Evolutionary conservation across 1,140 invertebrate species (phyloP).

Genomic region (Drosophila baimaii): DNA sequence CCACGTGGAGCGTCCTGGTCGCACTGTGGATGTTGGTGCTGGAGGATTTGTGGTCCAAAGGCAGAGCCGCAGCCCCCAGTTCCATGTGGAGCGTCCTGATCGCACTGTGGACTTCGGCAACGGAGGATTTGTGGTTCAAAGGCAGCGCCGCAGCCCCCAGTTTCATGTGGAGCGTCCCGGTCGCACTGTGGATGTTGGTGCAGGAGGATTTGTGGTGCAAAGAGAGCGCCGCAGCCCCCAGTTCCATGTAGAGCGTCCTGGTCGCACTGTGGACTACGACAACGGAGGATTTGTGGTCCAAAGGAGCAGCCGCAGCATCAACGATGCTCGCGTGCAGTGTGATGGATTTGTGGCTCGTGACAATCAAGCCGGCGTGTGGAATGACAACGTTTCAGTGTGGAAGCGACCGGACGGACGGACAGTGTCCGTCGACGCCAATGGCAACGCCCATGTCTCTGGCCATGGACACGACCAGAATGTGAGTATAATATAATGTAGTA

Average conservation of each 20-base stretch:
- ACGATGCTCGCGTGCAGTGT: conserved; percentile 48
- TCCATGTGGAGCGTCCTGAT: conserved; percentile 21
- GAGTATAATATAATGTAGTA: background rate
- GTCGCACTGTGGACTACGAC: conserved; percentile 18
- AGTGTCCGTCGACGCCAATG: conserved; percentile 24
- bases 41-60: conserved; percentile 20
- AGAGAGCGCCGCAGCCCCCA: conserved; percentile 12
- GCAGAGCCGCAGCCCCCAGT: conserved; percentile 5
- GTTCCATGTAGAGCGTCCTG: conserved; percentile 24
- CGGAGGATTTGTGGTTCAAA: conserved; percentile 8
- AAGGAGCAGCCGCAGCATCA: conserved; percentile 36
- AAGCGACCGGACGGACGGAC: conserved; percentile 61
- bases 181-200: conserved; percentile 19
- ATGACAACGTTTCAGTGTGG: conserved; percentile 48
- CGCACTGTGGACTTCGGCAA: conserved; percentile 13
- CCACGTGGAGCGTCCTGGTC: conserved; percentile 32
- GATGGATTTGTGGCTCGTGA: conserved; percentile 54
- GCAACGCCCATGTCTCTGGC: conserved; percentile 25
- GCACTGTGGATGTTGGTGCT: conserved; percentile 13
- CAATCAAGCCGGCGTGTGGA: conserved; percentile 58
- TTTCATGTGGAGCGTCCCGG: conserved; percentile 30
- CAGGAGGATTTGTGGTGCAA: conserved; percentile 7
- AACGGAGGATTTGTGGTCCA: conserved; percentile 29
- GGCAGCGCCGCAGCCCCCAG: conserved; percentile 8
- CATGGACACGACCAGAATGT: conserved; percentile 7